Base-by-base conservation (phyloP, 2,888 invertebrate species). In the Pedicia rivosa region DNA sequence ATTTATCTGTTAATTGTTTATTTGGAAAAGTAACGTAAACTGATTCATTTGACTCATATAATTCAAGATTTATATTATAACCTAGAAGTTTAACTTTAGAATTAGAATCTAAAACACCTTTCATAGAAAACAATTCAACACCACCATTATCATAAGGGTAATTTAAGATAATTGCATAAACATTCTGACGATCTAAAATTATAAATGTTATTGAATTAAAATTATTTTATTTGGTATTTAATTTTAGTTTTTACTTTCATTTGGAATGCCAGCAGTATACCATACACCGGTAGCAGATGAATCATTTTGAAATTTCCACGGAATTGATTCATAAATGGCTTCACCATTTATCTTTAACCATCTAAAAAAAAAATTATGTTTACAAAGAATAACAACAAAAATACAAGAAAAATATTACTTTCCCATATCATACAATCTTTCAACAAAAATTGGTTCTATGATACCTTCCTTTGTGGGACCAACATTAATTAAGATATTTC, bases 391-490 rank as follows among this genome's bases (percentile, higher is more conserved):
- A n/a, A n/a, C n/a, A n/a, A n/a, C n/a, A n/a, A n/a, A n/a, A n/a
- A n/a, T n/a, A n/a, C n/a, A n/a, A n/a, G n/a, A n/a, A n/a, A n/a
- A n/a, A n/a, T n/a, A n/a, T n/a, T n/a, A n/a, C n/a, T 62, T 47
- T 3, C 92, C 92, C 46, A 92, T 67, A 45, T 74, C 68, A 9
- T 71, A 57, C 1, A 92, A 63, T 30, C 91, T 69, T 52, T 92
- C 88, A 63, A 90, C 79, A 59, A 79, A 90, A 51, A 92, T 79
- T 0, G 86, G 82, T 4, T 70, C 57, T 44, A 94, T 90, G 5
- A 75, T 76, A 4, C 92, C 92, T 48, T 87, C 84, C 52, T 79
- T 82, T 0, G 88, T 86, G 12, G 92, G 91, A 0, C 92, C 91
- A 5, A 91, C 70, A 52, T 92, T 92, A 7, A 61, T 50, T 3